Base-by-base conservation (phyloP, 2,888 invertebrate genomes). In the Homarus gammarus region DNA sequence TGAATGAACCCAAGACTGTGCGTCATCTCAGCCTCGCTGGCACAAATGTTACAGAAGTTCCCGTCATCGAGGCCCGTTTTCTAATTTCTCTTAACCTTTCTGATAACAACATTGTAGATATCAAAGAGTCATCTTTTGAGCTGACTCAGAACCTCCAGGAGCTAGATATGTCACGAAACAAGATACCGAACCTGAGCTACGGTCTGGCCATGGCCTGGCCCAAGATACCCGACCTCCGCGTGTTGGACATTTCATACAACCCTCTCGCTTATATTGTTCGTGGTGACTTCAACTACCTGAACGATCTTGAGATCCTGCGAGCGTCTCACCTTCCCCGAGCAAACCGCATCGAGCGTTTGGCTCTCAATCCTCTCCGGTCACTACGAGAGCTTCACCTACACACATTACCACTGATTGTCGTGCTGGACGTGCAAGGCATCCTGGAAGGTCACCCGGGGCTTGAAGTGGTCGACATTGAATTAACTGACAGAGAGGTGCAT, bases 1-100 rank as follows among this genome's bases (percentile, higher is more conserved):
- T 98, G 0, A 96, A 96, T 44, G 98, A 98, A 93, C 98, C 98
- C 0, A 98, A 98, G 94, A 97, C 98, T 0, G 96, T 97, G 0
- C 92, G 94, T 68, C 96, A 96, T 88, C 94, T 98, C 22, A 97
- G 97, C 94, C 94, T 98, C 83, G 97, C 97, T 0, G 96, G 96
- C 15, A 97, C 97, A 3, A 96, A 97, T 18, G 96, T 98, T 51
- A 93, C 92, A 64, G 95, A 92, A 8, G 92, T 94, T 31, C 93
- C 93, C 27, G 92, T 93, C 3, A 92, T 94, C n/a, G 94, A 98
- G 94, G 97, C 97, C 10, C 98, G 98, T 0, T 98, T 98, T 93
- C 94, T 98, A 83, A 94, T 97, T 70, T 94, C 95, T 89, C 94
- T 98, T 40, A 97, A 98, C 94, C 93, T 98, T 44, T 97, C 97